A percentile compares a stretch with the other conserved stretches of the same genome.
These are phyloP conservation scores for Acleris literana DNA, from an alignment of 2,888 invertebrate species.

Conservation along the genomic window DNA sequence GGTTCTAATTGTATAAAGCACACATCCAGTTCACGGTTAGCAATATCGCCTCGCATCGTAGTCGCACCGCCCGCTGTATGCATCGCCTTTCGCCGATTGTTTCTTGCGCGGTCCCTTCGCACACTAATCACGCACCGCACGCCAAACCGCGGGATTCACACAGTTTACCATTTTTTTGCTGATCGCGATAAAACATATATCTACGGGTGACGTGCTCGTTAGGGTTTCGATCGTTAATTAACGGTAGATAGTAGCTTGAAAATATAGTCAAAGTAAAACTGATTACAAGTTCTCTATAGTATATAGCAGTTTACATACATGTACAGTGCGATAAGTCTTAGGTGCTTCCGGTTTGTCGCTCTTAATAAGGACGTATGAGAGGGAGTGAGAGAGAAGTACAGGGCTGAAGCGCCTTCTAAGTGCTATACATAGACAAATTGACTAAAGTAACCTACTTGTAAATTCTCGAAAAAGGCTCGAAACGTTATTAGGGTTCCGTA, in stretches of 20 bases:
- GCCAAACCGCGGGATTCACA: conserved; percentile 29
- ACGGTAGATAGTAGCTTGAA: conserved; percentile 11
- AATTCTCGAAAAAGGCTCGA: not conserved
- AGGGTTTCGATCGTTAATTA: conserved; percentile 12
- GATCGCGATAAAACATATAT: conserved; percentile 8
- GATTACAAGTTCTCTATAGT: too few species aligned
- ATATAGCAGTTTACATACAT: too few species aligned
- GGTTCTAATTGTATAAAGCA: too few species aligned
- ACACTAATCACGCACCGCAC: conserved; percentile 28
- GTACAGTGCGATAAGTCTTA: too few species aligned
- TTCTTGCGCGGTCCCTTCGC: conserved; percentile 26
- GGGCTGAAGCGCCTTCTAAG: too few species aligned
- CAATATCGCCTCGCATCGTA: too few species aligned
- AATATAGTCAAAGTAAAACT: not conserved
- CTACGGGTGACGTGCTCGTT: conserved; percentile 17
- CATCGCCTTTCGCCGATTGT: not conserved
- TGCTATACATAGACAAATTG: not conserved
- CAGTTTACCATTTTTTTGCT: conserved; percentile 21
- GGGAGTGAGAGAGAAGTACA: too few species aligned
- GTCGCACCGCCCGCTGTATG: too few species aligned
- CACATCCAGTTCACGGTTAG: too few species aligned
- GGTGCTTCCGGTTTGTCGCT: too few species aligned
- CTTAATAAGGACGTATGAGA: too few species aligned
- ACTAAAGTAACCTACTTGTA: not conserved
- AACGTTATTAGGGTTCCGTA: not conserved